These are phyloP conservation scores for Dinothrombium tinctorium DNA, from an alignment of 1,140 invertebrate species.

Conservation along the genomic window DNA sequence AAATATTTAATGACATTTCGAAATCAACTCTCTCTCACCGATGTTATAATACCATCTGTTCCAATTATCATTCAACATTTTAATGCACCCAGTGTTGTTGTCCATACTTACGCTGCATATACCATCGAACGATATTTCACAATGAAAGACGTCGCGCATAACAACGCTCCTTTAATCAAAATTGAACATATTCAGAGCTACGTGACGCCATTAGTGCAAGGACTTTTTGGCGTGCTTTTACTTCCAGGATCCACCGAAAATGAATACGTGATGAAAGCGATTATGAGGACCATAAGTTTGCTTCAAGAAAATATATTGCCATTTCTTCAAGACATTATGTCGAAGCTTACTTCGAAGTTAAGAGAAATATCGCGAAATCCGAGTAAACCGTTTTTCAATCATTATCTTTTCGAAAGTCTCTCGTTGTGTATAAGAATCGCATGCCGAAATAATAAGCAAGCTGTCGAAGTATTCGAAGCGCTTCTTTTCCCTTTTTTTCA, in stretches of 20 bases:
- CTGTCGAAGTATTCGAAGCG: conserved; percentile 68
- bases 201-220: conserved; percentile 37
- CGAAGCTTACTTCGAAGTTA: conserved; percentile 60
- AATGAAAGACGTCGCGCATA: conserved; percentile 25
- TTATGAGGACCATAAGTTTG: conserved; percentile 62
- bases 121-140: conserved; percentile 67
- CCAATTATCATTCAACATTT: conserved; percentile 51
- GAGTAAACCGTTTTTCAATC: conserved; percentile 87
- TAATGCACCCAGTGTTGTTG: conserved; percentile 45
- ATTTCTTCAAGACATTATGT: conserved; percentile 46
- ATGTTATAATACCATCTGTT: conserved; percentile 42
- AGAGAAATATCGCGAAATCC: conserved; percentile 69
- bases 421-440: conserved; percentile 62
- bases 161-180: conserved; percentile 22
- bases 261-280: conserved; percentile 89
- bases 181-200: conserved; percentile 18
- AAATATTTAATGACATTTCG: conserved; percentile 92
- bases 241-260: conserved; percentile 59
- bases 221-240: conserved; percentile 46
- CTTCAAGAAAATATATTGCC: conserved; percentile 56
- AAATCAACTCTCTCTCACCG: conserved; percentile 48
- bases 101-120: conserved; percentile 81
- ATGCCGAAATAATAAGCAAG: conserved; percentile 47
- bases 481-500: conserved; percentile 79
- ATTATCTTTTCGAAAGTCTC: conserved; percentile 84